These are phyloP conservation scores for Balanococcus diminutus DNA, from an alignment of 2,888 invertebrate species.

Conservation along the genomic window DNA sequence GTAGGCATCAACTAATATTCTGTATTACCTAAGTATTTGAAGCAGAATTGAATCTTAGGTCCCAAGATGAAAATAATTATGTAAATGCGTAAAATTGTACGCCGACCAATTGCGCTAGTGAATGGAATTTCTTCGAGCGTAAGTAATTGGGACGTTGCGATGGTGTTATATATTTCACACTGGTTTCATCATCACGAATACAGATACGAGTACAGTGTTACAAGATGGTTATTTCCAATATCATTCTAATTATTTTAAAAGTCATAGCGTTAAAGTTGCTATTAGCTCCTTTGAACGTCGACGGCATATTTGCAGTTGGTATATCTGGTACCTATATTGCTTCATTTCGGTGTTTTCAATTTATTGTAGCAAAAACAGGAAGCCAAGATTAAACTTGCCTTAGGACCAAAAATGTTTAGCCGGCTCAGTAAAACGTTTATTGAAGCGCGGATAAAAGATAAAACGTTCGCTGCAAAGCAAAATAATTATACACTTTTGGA, in stretches of 20 bases:
- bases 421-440: constrained; percentile 42
- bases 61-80: no score
- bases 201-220: not conserved
- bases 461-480: constrained; percentile 22
- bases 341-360: constrained; percentile 19
- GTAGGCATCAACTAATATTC: no score
- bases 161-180: no score
- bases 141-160: no score
- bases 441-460: constrained; percentile 41
- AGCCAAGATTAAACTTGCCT: constrained; percentile 42
- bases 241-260: constrained; percentile 27
- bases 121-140: no score
- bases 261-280: not conserved
- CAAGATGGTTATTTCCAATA: not conserved
- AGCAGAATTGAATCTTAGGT: no score
- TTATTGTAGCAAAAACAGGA: constrained; percentile 21
- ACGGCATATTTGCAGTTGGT: constrained; percentile 1
- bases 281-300: constrained; percentile 1
- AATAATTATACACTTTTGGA: constrained; percentile 39
- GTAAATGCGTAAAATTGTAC: no score
- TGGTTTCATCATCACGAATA: no score
- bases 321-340: constrained; percentile 18
- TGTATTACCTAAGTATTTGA: no score
- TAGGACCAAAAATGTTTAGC: constrained; percentile 41
- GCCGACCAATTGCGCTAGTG: no score